Percentiles rank a stretch among this genome's conserved stretches.
These are phyloP conservation scores for Punctoribates punctum DNA, from an alignment of 2,888 invertebrate genomes.

Conservation along the genomic window DNA sequence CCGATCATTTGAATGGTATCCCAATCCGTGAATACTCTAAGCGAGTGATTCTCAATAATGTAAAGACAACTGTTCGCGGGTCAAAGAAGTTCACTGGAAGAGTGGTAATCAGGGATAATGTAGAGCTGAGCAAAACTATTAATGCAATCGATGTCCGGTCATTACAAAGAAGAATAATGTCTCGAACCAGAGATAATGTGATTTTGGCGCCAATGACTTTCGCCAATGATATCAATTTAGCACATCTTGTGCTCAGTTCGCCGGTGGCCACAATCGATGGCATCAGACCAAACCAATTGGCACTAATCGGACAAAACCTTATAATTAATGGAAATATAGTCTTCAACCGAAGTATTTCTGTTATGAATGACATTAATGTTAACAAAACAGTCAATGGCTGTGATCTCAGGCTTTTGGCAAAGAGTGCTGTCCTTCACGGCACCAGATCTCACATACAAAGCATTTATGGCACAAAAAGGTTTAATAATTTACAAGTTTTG, in stretches of 20 bases:
- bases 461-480: conserved; percentile 37
- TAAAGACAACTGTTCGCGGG: conserved; percentile 12
- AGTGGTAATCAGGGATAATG: background rate
- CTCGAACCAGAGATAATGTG: conserved; percentile 36
- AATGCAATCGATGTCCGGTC: conserved; percentile 28
- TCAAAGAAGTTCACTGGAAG: conserved; percentile 35
- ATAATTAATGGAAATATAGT: conserved; percentile 7
- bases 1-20: conserved; percentile 22
- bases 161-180: conserved; percentile 11
- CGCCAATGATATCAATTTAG: background rate
- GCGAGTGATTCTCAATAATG: background rate
- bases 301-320: conserved; percentile 12
- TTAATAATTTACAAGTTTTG: conserved; percentile 31
- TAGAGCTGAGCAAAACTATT: conserved; percentile 11
- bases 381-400: conserved; percentile 35
- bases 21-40: conserved; percentile 1
- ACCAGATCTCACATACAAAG: conserved; percentile 15
- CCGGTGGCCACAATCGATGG: conserved; percentile 32
- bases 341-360: conserved; percentile 10
- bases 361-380: conserved; percentile 1
- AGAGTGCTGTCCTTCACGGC: conserved; percentile 5
- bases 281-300: background rate
- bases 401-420: conserved; percentile 28
- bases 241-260: background rate
- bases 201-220: conserved; percentile 27